Base-by-base conservation (phyloP, 2,888 invertebrate genomes). In the Pelosia muscerda region DNA sequence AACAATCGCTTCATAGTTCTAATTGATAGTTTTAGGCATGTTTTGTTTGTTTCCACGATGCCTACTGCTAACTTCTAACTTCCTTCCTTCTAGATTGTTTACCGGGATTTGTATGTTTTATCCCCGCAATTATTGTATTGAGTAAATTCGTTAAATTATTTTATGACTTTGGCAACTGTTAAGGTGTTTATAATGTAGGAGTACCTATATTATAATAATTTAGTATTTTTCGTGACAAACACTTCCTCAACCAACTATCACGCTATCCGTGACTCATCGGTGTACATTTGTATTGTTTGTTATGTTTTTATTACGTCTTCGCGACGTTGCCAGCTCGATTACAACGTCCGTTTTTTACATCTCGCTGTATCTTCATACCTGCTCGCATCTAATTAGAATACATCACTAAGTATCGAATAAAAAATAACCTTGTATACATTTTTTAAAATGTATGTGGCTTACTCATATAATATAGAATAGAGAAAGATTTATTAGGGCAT, bases 181-280 rank as follows among this genome's bases (percentile, higher is more conserved):
- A 65, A 64, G 61, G 58, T 70, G 65, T 23, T 53, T 65, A 59
- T 62, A 67, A 71, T 63, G 72, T 70, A 61, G 69, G 66, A 64
- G 68, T 69, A n/a, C n/a, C n/a, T n/a, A 59, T 68, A 64, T 69
- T 63, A 69, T 59, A 73, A 69, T 76, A 77, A 77, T 84, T 85
- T 84, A 85, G 84, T 83, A 83, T 87, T 86, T 88, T 86, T 89
- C 87, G 88, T 91, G 89, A 88, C 89, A 88, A 90, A 86, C 84
- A 81, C 87, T 90, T 90, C 87, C 87, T 88, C 82, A 78, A 76
- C 82, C 81, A 86, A 84, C 84, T 84, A 89, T 88, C 89, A 87
- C 81, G 87, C 85, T 84, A 88, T 85, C 86, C 76, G 85, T 92
- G 92, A 92, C 88, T 92, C 90, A 91, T 81, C 26, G 11, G 34